Base-by-base conservation (phyloP, 2,888 invertebrate species). In the Meta bourneti region DNA sequence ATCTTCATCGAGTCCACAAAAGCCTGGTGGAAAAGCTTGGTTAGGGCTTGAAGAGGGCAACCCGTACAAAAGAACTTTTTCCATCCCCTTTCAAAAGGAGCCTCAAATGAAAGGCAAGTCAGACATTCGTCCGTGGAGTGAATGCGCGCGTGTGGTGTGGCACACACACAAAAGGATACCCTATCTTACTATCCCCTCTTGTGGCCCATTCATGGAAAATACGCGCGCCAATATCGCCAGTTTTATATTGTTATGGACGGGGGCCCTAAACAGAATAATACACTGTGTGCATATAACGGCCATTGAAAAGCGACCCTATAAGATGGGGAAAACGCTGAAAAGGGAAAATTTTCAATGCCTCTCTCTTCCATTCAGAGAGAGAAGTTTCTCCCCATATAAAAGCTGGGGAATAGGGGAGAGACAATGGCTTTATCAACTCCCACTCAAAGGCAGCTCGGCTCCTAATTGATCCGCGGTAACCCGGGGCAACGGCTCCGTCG, bases 361-460 rank as follows among this genome's bases (percentile, higher is more conserved):
- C 72, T 34, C 72, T 83, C 78, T 75, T 71, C 90, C 78, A 91
- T 91, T 91, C 87, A 91, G 77, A 78, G 70, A 48, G 48, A 11
- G 75, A 75, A 89, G 71, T 70, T 72, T 79, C 77, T 77, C 52
- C 34, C 16, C 61, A 48, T 78, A 84, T 83, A 78, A 91, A 87
- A 84, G 80, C 61, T 61, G 84, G 82, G 72, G 82, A 79, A 81
- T 82, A 82, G 82, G 78, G 78, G 77, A 78, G 81, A 91, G 91
- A 91, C 91, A 91, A 91, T 91, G 61, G 82, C 87, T 91, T 91
- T 91, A 91, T 91, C 91, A 87, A 91, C 83, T 87, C 87, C 91
- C 87, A 91, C 91, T 91, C 91, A 77, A 82, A 86, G 75, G 52
- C 75, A 52, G 83, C 86, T 91, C 91, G 87, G 52, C 75, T 61